A percentile compares a stretch with the other conserved stretches of the same genome.
These are phyloP conservation scores for Sinocyclocheilus maitianheensis DNA, from an alignment of 2,113 vertebrate genomes.

Conservation along the genomic window DNA sequence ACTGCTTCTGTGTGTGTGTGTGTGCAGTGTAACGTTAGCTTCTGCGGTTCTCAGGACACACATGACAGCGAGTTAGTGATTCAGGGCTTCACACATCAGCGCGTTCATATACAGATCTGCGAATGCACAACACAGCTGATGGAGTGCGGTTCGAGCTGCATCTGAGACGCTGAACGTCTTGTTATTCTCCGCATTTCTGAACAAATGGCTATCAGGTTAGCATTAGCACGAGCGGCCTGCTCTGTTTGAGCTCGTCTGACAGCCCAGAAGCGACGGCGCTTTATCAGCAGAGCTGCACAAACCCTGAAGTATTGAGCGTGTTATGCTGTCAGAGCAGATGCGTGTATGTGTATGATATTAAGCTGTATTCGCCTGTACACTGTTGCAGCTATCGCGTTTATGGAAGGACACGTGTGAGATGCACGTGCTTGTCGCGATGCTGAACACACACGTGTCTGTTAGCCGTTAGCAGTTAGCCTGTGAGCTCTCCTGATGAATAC, in stretches of 20 bases:
- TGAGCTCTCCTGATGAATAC: neutral
- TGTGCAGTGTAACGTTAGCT: neutral
- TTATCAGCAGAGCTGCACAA: neutral
- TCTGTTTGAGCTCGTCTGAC: neutral
- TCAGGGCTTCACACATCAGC: neutral
- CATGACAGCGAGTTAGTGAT: neutral
- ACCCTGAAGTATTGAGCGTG: neutral
- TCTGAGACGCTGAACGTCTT: neutral
- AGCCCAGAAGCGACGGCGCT: neutral
- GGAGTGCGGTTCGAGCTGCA: accelerated
- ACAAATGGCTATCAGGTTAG: constrained; percentile 28
- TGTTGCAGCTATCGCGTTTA: constrained; percentile 46
- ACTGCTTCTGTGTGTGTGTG: no score
- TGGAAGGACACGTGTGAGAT: constrained; percentile 75
- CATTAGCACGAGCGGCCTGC: constrained; percentile 32
- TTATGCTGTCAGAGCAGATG: accelerated
- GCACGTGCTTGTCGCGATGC: constrained; percentile 71
- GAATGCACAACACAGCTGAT: neutral
- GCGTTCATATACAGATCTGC: neutral
- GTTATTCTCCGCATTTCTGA: constrained; percentile 46
- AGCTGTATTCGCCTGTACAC: accelerated
- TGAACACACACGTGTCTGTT: neutral
- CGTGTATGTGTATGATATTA: no score
- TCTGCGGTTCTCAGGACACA: neutral
- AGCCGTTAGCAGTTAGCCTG: constrained; percentile 6